These are phyloP conservation scores for Urosaurus nigricauda DNA, from an alignment of 2,797 vertebrate species.

Conservation along the genomic window DNA sequence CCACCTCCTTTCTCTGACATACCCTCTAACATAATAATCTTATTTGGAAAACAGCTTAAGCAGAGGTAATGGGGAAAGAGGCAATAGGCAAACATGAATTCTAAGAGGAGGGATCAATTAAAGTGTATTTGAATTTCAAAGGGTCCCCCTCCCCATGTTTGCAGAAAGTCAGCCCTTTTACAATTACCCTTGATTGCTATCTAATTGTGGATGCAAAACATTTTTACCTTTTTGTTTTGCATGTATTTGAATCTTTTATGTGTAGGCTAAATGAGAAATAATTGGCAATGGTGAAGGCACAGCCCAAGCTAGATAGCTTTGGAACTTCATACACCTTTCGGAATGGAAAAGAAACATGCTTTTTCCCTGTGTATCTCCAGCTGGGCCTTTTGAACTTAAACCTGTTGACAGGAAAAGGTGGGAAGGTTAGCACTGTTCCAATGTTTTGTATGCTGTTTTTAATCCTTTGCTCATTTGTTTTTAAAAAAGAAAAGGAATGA, in stretches of 20 bases:
- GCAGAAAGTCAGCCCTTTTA: constrained; percentile 52
- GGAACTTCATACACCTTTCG: not conserved
- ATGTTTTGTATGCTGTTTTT: not conserved
- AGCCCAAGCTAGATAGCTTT: not conserved
- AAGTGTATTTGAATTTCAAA: constrained; percentile 34
- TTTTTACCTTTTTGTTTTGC: constrained; percentile 41
- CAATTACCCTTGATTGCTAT: constrained; percentile 52
- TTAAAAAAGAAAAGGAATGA: not conserved
- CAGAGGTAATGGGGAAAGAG: not conserved
- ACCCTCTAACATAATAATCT: constrained; percentile 24
- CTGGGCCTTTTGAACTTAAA: not conserved
- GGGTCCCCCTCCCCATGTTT: constrained; percentile 25
- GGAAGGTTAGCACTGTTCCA: not conserved
- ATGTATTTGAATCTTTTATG: constrained; percentile 49
- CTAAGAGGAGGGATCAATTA: constrained; percentile 7
- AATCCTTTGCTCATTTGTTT: not conserved
- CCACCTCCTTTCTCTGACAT: constrained; percentile 41
- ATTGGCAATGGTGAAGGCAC: constrained; percentile 37
- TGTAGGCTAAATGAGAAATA: constrained; percentile 47
- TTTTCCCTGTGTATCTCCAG: not conserved
- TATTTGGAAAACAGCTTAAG: constrained; percentile 46
- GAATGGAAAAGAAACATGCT: too few relatives aligned
- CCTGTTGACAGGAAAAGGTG: not conserved
- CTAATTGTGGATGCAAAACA: constrained; percentile 37
- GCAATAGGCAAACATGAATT: constrained; percentile 22